phyloP scores from a whole-genome alignment of 2,113 vertebrate genomes.

The Lepus europaeus region DNA sequence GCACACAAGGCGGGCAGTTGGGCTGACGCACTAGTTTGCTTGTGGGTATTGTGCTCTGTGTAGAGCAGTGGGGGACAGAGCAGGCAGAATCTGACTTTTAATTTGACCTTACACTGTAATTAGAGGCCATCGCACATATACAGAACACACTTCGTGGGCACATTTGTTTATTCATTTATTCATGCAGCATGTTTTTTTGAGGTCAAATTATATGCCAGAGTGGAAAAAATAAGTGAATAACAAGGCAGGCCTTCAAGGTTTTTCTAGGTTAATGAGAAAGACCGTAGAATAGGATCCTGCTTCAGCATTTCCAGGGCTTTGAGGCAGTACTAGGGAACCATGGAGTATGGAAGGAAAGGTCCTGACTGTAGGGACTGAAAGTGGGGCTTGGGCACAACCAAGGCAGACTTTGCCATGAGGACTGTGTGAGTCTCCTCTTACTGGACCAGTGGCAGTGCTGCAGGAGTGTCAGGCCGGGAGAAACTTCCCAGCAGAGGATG shows the following conservation, averaged over 20 bases:
- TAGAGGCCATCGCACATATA: not conserved
- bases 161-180: not conserved
- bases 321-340: not conserved
- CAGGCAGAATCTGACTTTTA: not conserved
- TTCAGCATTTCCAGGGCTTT: not conserved
- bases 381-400: not conserved
- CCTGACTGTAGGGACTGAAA: no score
- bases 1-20: not conserved
- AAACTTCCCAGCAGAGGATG: not conserved
- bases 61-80: not conserved
- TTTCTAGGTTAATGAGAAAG: not conserved
- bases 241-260: not conserved
- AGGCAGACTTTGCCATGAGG: not conserved
- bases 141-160: not conserved
- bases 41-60: not conserved
- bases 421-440: not conserved
- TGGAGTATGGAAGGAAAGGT: not conserved
- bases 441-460: not conserved
- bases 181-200: not conserved
- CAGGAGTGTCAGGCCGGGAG: fast-evolving
- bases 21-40: not conserved
- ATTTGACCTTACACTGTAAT: conserved; percentile 20
- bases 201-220: not conserved
- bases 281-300: not conserved
- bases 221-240: not conserved